Evolutionary conservation across 1,140 invertebrate species (phyloP).

Genomic region (Drosophila insularis): DNA sequence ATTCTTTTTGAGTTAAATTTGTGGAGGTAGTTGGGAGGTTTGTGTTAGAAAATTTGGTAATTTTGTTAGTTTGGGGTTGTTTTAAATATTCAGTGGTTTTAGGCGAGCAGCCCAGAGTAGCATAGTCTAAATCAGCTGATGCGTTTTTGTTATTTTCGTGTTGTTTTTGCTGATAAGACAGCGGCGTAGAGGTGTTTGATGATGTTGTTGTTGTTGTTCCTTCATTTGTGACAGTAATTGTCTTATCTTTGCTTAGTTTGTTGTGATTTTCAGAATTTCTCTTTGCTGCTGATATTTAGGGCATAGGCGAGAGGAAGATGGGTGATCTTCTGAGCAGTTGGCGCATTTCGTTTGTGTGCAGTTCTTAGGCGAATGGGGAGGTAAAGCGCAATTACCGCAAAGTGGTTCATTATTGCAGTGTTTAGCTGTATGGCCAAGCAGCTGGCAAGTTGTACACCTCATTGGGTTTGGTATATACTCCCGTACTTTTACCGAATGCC

Average conservation of each 20-base stretch:
- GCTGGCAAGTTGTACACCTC: conserved; percentile 7
- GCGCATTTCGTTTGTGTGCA: conserved; percentile 12
- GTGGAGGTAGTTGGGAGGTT: neutral
- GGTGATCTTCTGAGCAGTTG: conserved; percentile 14
- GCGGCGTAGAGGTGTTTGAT: neutral
- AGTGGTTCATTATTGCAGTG: conserved; percentile 14
- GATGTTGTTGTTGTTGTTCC: neutral
- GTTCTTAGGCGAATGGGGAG: neutral
- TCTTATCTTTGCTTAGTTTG: conserved; percentile 10
- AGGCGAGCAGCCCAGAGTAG: neutral
- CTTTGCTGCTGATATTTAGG: conserved; percentile 13
- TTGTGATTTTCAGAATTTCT: conserved; percentile 12
- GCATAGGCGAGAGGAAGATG: conserved; percentile 7
- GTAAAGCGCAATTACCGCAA: conserved; percentile 13
- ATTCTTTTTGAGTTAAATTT: neutral
- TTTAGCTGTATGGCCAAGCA: conserved; percentile 14
- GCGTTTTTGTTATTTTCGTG: neutral
- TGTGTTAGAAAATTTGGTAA: neutral
- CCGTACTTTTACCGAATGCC: conserved; percentile 1
- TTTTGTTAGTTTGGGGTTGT: neutral
- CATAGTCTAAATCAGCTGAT: neutral
- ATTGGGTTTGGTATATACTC: neutral
- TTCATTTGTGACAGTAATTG: conserved; percentile 2
- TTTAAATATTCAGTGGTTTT: neutral
- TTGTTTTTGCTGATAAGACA: conserved; percentile 3